Base-by-base conservation (phyloP, 2,113 vertebrate species). In the Oncorhynchus keta region DNA sequence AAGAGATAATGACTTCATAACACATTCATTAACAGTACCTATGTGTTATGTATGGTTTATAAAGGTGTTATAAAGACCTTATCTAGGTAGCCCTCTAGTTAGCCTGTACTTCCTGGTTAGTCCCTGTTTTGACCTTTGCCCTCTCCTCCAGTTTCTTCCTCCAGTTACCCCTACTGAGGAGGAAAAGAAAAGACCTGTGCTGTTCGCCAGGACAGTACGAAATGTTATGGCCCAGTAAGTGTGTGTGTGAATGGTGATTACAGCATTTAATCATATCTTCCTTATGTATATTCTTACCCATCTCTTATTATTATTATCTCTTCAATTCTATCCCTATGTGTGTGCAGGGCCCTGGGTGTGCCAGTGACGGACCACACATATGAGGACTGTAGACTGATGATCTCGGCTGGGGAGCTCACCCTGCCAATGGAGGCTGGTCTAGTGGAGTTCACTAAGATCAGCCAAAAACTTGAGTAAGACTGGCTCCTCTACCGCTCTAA, bases 381-480 rank as follows among this genome's bases (percentile, higher is more conserved):
- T 12, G 97, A 99, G 89, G 97, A 99, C 20, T 99, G 98, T 80
- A 93, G 97, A 14, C 83, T 99, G 81, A 99, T 99, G 97, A 97
- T 99, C 88, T 96, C 97, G 22, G 98, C 98, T 0, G 96, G 97
- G 14, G 95, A 98, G 80, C 85, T 99, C 2, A 99, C 96, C 0
- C 90, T 99, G 75, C 98, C 98, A 1, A 99, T 99, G 98, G 98
- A 99, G 86, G 94, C 97, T 0, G 98, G 98, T 22, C 89, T 99
- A 81, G 98, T 99, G 67, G 98, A 99, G 85, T 99, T 99, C 88
- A 98, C 97, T 76, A 99, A 99, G 92, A 96, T 99, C 51, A 99
- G 96, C 91, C 96, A 89, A 72, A 99, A 99, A 85, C 89, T 99
- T 77, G 94, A 96, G 98, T 99, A 95, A 92, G 95, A 68, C 5